Percentiles rank a stretch among this genome's conserved stretches.
These are phyloP conservation scores for Bufotes viridis DNA, from an alignment of 2,797 vertebrate species.

Conservation along the genomic window DNA sequence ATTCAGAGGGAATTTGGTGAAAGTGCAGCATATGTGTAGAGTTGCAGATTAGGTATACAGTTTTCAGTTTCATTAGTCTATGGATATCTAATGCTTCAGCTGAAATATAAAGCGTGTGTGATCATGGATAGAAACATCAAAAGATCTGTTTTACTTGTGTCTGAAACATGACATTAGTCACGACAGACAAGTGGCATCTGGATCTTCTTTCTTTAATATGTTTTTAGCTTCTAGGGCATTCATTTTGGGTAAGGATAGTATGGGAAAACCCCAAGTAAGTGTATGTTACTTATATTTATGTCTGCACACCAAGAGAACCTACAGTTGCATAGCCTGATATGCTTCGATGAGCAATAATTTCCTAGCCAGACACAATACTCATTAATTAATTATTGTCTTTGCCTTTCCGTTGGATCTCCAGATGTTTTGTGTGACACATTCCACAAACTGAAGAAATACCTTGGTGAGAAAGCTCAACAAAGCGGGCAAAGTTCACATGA, in stretches of 20 bases:
- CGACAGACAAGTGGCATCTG: slow-evolving; percentile 70
- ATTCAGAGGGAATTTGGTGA: neutral
- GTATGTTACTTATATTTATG: slow-evolving; percentile 51
- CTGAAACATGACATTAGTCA: slow-evolving; percentile 15
- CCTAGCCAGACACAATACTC: slow-evolving; percentile 52
- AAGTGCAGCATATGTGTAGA: neutral
- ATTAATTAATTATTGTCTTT: slow-evolving; percentile 46
- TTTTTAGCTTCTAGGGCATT: slow-evolving; percentile 74
- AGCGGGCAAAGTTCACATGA: slow-evolving; percentile 33
- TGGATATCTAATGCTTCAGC: neutral
- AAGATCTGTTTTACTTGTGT: slow-evolving; percentile 13
- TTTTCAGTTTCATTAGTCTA: neutral
- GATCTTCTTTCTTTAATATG: slow-evolving; percentile 76
- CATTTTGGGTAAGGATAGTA: slow-evolving; percentile 68
- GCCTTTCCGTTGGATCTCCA: slow-evolving; percentile 29
- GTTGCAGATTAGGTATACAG: neutral
- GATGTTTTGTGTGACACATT: slow-evolving; percentile 35
- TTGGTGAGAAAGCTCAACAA: slow-evolving; percentile 9
- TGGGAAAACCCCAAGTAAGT: slow-evolving; percentile 68
- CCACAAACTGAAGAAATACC: slow-evolving; percentile 22
- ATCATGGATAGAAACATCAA: neutral
- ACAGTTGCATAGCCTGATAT: slow-evolving; percentile 19
- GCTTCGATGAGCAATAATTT: slow-evolving; percentile 38
- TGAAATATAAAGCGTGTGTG: slow-evolving; percentile 4
- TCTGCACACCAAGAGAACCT: neutral